phyloP scores from a whole-genome alignment of 2,888 invertebrate species.

The Aporophyla nigra region DNA sequence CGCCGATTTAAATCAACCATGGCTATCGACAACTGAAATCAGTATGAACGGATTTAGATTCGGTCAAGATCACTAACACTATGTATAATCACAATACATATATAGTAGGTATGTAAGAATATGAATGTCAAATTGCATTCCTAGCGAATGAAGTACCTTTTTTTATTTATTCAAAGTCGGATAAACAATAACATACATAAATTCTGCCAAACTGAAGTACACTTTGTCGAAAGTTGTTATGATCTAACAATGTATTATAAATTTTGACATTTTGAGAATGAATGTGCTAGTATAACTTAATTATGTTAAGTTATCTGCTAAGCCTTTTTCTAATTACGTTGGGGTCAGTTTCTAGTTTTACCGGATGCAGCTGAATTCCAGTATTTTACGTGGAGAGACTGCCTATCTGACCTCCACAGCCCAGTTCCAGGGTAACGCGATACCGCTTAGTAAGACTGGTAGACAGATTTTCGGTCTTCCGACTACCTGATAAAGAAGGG shows the following conservation, averaged over 20 bases:
- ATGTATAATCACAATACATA: slow-evolving; percentile 5
- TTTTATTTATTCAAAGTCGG: too few species aligned
- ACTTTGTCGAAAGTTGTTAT: neutral
- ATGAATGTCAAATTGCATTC: slow-evolving; percentile 33
- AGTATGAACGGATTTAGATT: slow-evolving; percentile 42
- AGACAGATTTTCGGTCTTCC: too few species aligned
- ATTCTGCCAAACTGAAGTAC: neutral
- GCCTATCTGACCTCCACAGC: too few species aligned
- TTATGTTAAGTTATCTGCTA: neutral
- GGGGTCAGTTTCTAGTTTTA: too few species aligned
- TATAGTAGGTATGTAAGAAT: slow-evolving; percentile 5
- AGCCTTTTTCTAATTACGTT: too few species aligned
- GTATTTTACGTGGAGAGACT: too few species aligned
- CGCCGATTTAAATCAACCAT: slow-evolving; percentile 37
- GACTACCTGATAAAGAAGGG: too few species aligned
- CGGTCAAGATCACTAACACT: slow-evolving; percentile 58
- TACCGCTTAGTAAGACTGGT: too few species aligned
- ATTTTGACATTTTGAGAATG: neutral
- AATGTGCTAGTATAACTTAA: neutral
- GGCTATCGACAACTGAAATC: slow-evolving; percentile 47
- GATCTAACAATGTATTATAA: neutral
- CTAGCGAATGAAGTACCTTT: neutral
- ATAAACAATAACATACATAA: neutral
- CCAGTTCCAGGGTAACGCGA: too few species aligned
- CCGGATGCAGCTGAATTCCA: too few species aligned